Base-by-base conservation (phyloP, 2,888 invertebrate species). In the Parnassius mnemosyne region DNA sequence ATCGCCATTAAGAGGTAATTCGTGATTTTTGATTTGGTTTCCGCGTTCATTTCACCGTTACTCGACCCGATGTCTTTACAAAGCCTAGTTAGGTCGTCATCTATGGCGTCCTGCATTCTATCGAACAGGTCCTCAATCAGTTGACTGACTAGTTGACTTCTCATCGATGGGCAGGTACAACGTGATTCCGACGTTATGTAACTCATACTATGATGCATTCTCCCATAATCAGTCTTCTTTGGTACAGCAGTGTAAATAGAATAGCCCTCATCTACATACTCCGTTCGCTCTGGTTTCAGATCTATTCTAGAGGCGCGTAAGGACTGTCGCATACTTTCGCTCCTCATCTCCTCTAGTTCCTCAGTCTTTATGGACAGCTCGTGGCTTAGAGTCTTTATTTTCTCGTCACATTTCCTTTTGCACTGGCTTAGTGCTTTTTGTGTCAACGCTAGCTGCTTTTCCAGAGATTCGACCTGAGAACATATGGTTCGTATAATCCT, bases 381-480 rank as follows among this genome's bases (percentile, higher is more conserved):
- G 73, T 93, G 93, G 67, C 92, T 92, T 47, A 94, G 80, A 3
- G 92, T 92, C 62, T 92, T 92, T 16, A 93, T 84, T 67, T 92
- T 93, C 66, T 94, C 93, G 61, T 92, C 92, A 65, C 90, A 92
- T 63, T 90, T 91, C 69, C 89, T 87, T 70, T 92, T 87, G 74
- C 89, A 92, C 67, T 91, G 88, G n/a, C 88, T 87, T 69, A 94
- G 79, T 63, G 93, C 91, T 70, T 89, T 83, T 62, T 92, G 91
- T 63, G 94, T 85, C 66, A 93, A 85, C 60, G 87, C 76, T 69
- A 94, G 83, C 84, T 93, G 92, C 72, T 91, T 87, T 79, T 93
- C 93, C 73, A 94, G 83, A 70, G 93, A 93, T 80, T 93, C 92
- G 42, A 92, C 92, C 92, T 92, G 47, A 81, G 89, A 87, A 91